phyloP scores from a whole-genome alignment of 2,797 vertebrate species.

The Platalea minor region DNA sequence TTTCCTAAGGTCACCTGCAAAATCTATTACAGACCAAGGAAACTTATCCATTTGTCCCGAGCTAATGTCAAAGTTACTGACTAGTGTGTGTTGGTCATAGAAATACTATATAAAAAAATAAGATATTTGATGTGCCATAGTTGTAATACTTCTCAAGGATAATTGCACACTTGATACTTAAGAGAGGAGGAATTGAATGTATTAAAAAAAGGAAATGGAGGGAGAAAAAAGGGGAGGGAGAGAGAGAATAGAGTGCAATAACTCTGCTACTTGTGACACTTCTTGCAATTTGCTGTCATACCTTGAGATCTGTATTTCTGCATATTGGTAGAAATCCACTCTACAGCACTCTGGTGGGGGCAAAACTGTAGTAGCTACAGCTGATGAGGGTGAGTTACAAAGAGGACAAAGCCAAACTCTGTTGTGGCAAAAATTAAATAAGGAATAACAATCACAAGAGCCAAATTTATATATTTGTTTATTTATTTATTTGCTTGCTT shows the following conservation, averaged over 20 bases:
- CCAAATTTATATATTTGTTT: rapidly evolving
- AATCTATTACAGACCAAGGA: neutral
- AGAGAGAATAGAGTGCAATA: neutral
- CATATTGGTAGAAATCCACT: neutral
- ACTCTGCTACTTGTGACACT: neutral
- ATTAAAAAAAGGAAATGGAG: neutral
- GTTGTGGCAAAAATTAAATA: neutral
- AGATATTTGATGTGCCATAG: neutral
- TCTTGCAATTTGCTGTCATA: neutral
- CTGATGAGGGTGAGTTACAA: neutral
- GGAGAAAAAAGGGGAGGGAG: neutral
- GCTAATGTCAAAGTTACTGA: neutral
- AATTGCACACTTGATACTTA: neutral
- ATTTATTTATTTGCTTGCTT: rapidly evolving
- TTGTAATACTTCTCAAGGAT: neutral
- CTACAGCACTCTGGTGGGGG: neutral
- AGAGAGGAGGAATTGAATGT: neutral
- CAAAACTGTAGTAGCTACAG: neutral
- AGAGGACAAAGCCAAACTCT: neutral
- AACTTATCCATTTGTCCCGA: neutral
- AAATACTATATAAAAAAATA: neutral
- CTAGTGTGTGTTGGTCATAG: neutral
- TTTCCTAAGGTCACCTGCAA: neutral
- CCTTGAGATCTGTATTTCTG: neutral
- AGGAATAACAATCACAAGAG: neutral